phyloP scores from a whole-genome alignment of 1,140 invertebrate genomes.

The Venturia canescens region DNA sequence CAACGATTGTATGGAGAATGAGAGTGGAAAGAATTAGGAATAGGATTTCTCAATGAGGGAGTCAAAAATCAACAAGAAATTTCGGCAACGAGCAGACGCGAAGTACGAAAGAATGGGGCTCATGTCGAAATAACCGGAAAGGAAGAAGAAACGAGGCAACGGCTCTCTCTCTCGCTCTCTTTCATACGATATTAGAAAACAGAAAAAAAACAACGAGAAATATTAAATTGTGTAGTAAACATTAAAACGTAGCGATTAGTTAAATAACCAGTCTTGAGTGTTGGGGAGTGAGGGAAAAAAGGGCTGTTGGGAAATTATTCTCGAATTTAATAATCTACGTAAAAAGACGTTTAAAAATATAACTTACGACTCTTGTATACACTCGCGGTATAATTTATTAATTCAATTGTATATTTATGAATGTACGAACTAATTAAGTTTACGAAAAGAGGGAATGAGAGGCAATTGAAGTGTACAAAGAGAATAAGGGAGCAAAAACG shows the following conservation, averaged over 20 bases:
- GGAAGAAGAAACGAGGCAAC: conserved; percentile 17
- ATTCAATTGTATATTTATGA: conserved; percentile 55
- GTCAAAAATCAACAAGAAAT: neutral
- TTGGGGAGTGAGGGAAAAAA: conserved; percentile 57
- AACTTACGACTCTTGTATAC: conserved; percentile 28
- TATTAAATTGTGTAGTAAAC: conserved; percentile 54
- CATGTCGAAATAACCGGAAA: neutral
- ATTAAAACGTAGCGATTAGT: conserved; percentile 71
- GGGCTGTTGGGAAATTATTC: conserved; percentile 34
- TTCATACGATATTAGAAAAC: too few species aligned
- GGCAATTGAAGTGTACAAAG: neutral
- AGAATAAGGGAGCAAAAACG: conserved; percentile 49
- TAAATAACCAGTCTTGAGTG: conserved; percentile 75
- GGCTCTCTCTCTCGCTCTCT: neutral
- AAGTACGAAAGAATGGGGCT: neutral
- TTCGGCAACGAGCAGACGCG: neutral
- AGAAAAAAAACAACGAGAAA: too few species aligned
- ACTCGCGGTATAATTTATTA: conserved; percentile 45
- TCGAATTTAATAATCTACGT: conserved; percentile 53
- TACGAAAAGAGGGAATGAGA: conserved; percentile 11
- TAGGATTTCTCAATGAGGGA: too few species aligned
- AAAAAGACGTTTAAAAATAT: conserved; percentile 46
- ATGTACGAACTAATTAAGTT: conserved; percentile 65
- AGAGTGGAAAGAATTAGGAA: too few species aligned
- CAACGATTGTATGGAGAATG: too few species aligned